These are phyloP conservation scores for Anabas testudineus DNA, from an alignment of 2,797 vertebrate species.

Conservation along the genomic window DNA sequence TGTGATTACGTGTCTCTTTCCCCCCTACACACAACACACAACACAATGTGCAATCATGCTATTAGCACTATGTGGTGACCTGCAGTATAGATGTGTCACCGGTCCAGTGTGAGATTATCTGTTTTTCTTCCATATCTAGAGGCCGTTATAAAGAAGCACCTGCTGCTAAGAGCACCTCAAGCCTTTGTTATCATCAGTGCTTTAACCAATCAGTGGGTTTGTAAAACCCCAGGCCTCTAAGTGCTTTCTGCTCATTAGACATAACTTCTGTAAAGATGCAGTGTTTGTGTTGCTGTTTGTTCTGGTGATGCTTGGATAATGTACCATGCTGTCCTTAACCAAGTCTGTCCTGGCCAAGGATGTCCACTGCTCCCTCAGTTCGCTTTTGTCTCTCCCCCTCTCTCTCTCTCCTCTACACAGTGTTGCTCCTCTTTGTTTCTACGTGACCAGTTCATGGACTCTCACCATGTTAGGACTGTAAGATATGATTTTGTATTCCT, in stretches of 20 bases:
- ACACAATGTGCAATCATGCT: constrained; percentile 73
- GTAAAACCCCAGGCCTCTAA: constrained; percentile 71
- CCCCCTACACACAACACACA: constrained; percentile 39
- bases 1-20: constrained; percentile 67
- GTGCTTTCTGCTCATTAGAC: constrained; percentile 79
- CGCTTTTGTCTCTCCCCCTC: constrained; percentile 64
- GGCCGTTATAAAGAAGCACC: constrained; percentile 78
- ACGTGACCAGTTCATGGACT: constrained; percentile 82
- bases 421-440: constrained; percentile 80
- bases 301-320: constrained; percentile 80
- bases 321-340: constrained; percentile 79
- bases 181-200: constrained; percentile 85
- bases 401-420: constrained; percentile 76
- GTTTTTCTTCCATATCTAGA: constrained; percentile 74
- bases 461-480: constrained; percentile 84
- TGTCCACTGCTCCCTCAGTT: constrained; percentile 84
- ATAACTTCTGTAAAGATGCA: constrained; percentile 77
- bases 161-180: constrained; percentile 83
- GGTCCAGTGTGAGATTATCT: constrained; percentile 72
- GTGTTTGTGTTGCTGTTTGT: constrained; percentile 81
- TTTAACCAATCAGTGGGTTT: constrained; percentile 82
- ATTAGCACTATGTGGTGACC: constrained; percentile 73
- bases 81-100: constrained; percentile 69
- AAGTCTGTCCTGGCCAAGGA: constrained; percentile 85
- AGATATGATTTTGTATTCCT: constrained; percentile 86